Evolutionary conservation across 2,888 invertebrate species (phyloP), one percentile per base, ranked within the genome.

Genomic region (Argyresthia goedartella): DNA sequence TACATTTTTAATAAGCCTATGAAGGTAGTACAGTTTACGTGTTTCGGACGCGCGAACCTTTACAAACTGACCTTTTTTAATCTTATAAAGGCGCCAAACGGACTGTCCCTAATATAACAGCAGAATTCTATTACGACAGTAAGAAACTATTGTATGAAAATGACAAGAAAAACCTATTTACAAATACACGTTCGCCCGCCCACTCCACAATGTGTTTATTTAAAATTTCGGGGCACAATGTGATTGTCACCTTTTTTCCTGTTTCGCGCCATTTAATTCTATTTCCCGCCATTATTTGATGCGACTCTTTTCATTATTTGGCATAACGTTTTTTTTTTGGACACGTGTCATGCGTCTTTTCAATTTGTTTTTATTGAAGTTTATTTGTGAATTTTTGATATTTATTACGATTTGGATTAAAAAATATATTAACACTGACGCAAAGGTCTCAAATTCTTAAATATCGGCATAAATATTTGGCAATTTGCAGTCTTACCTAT

Each of bases 191-290:
- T 66, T 69, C 76, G 74, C 77, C 81, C 86, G 86, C 86, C 86
- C 81, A 85, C 85, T 85, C 84, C 10, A 71, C 84, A 85, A 84
- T 81, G 81, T 86, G 85, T 85, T 86, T 85, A 85, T 86, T 85
- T 54, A 81, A 76, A 82, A 73, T 76, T 79, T 77, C 69, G 70
- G 66, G 14, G 8, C 73, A 81, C 78, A 80, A 78, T 74, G 66
- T 69, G 55, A 63, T 73, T 73, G 80, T 73, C 78, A 78, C 67
- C 68, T 76, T 81, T 81, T 76, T 79, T 67, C 67, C 70, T 66
- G 73, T 76, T 79, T 84, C 82, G 82, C 81, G 76, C 82, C 85
- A 85, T 86, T 86, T 84, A 80, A 82, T 81, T 71, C 71, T 76
- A 76, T 81, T 82, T 76, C 76, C 62, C 63, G 61, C 67, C 72